These are phyloP conservation scores for Perizoma affinitatum DNA, from an alignment of 2,888 invertebrate genomes.

Conservation along the genomic window DNA sequence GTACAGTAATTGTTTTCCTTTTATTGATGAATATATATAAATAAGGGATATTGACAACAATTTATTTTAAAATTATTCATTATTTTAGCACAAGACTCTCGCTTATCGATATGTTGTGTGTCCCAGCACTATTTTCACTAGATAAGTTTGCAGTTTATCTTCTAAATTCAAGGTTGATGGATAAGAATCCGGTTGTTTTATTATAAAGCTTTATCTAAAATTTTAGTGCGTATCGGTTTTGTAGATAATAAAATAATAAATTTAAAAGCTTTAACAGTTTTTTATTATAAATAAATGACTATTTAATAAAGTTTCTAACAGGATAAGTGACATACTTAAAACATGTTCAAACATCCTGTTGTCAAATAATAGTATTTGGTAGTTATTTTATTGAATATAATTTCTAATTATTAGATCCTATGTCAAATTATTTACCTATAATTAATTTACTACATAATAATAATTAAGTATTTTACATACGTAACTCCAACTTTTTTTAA, in stretches of 20 bases:
- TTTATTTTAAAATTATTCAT: background rate
- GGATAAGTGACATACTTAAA: background rate
- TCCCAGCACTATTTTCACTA: slow-evolving; percentile 11
- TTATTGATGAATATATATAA: background rate
- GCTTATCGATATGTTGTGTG: slow-evolving; percentile 4
- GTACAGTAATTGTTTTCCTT: too few relatives aligned
- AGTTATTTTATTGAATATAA: too few relatives aligned
- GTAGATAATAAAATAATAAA: background rate
- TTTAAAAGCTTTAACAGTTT: slow-evolving; percentile 1
- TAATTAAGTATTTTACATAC: too few relatives aligned
- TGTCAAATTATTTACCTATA: too few relatives aligned
- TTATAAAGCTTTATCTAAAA: slow-evolving; percentile 19
- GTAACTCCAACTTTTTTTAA: too few relatives aligned
- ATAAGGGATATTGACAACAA: background rate
- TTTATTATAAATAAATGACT: slow-evolving; percentile 8
- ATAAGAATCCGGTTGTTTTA: slow-evolving; percentile 17
- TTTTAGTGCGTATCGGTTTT: slow-evolving; percentile 9
- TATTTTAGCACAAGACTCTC: background rate
- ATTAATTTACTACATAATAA: too few relatives aligned
- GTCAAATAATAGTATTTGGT: too few relatives aligned
- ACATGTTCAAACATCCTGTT: background rate
- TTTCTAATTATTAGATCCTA: too few relatives aligned
- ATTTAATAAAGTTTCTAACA: background rate
- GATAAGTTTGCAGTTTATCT: slow-evolving; percentile 20
- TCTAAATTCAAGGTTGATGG: slow-evolving; percentile 20